phyloP scores from a whole-genome alignment of 2,797 vertebrate genomes.

The Atherinosoma microstoma region DNA sequence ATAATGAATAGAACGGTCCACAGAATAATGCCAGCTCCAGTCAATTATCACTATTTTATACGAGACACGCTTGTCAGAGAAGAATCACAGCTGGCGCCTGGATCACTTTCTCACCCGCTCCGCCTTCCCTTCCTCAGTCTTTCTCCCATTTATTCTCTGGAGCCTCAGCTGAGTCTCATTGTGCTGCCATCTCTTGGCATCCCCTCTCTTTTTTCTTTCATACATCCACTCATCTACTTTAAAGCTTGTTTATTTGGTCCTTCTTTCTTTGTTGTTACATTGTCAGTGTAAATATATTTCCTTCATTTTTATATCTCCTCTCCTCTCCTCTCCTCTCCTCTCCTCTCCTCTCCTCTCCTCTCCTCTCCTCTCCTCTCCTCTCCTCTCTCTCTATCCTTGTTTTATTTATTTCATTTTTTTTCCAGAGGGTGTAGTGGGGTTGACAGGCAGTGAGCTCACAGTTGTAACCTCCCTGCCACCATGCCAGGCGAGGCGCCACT shows the following conservation, averaged over 20 bases:
- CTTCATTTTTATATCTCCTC: slow-evolving; percentile 21
- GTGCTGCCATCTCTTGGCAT: slow-evolving; percentile 52
- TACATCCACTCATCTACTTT: slow-evolving; percentile 47
- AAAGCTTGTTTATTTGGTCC: slow-evolving; percentile 57
- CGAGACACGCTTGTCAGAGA: slow-evolving; percentile 69
- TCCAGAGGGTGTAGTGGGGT: slow-evolving; percentile 60
- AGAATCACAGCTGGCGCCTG: slow-evolving; percentile 70
- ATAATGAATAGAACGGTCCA: slow-evolving; percentile 74
- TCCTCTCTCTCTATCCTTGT: slow-evolving; percentile 1
- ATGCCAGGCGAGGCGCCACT: slow-evolving; percentile 76
- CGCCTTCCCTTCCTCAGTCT: slow-evolving; percentile 64
- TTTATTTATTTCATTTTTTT: slow-evolving; percentile 28
- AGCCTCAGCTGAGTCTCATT: slow-evolving; percentile 53
- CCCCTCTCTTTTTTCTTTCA: slow-evolving; percentile 36
- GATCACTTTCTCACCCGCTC: slow-evolving; percentile 66
- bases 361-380: not conserved
- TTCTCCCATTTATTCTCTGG: slow-evolving; percentile 49
- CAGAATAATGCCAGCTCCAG: slow-evolving; percentile 62
- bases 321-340: slow-evolving; percentile 1
- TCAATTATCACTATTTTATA: slow-evolving; percentile 72
- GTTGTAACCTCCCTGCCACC: slow-evolving; percentile 79
- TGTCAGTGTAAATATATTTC: slow-evolving; percentile 45
- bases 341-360: slow-evolving; percentile 7
- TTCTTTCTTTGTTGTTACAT: slow-evolving; percentile 43
- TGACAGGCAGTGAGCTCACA: slow-evolving; percentile 81